Percentiles rank a stretch among this genome's conserved stretches.
These are phyloP conservation scores for Drosophila nr. fundita DNA, from an alignment of 2,888 invertebrate genomes.

Conservation along the genomic window DNA sequence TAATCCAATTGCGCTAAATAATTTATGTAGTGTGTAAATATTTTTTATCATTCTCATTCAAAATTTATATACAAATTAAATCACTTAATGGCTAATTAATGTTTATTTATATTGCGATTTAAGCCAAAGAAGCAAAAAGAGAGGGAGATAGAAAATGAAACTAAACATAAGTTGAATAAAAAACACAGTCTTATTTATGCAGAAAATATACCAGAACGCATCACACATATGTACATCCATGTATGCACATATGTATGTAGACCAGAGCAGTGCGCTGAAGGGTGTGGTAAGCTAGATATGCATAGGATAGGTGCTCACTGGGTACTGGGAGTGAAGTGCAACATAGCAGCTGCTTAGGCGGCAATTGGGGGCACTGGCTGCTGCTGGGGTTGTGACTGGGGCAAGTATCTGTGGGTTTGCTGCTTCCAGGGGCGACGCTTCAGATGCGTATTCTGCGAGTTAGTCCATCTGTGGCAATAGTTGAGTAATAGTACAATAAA, in stretches of 20 bases:
- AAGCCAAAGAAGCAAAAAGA: conserved; percentile 35
- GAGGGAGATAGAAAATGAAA: conserved; percentile 13
- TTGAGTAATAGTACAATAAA: neutral
- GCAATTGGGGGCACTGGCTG: conserved; percentile 33
- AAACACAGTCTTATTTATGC: conserved; percentile 76
- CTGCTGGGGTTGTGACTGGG: conserved; percentile 8
- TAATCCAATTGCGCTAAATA: conserved; percentile 76
- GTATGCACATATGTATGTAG: neutral
- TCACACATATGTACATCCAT: conserved; percentile 3
- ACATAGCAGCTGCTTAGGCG: conserved; percentile 19
- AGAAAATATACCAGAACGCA: conserved; percentile 57
- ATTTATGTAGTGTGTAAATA: conserved; percentile 63
- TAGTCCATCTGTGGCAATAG: conserved; percentile 57
- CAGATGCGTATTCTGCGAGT: conserved; percentile 70
- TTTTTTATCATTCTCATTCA: conserved; percentile 25
- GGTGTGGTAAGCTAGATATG: conserved; percentile 53
- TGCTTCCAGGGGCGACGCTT: conserved; percentile 76
- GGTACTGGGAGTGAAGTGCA: conserved; percentile 18
- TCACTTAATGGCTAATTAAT: conserved; percentile 53
- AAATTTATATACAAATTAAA: conserved; percentile 71
- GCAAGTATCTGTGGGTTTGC: conserved; percentile 49
- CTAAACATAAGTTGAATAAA: conserved; percentile 52
- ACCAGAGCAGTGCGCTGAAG: conserved; percentile 25
- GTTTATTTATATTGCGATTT: conserved; percentile 53
- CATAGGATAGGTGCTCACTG: conserved; percentile 65